Evolutionary conservation across 2,797 vertebrate species (phyloP).

Genomic region (Melanotaenia pygmaea): DNA sequence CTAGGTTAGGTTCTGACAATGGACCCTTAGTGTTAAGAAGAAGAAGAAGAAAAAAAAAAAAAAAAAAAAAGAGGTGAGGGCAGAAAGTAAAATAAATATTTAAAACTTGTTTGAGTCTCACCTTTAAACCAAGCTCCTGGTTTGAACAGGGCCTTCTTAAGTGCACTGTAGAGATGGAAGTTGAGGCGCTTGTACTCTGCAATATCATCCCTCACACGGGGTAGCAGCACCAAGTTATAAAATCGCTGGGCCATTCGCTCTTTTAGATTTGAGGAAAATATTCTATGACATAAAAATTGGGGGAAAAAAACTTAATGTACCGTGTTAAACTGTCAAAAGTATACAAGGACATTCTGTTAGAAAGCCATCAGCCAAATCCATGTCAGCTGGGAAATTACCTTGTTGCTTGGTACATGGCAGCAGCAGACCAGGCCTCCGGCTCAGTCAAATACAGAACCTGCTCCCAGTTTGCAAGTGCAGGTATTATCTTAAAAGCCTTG

Average conservation of each 20-base stretch:
- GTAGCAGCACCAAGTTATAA: slow-evolving; percentile 95
- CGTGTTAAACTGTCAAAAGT: neutral
- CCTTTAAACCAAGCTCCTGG: slow-evolving; percentile 99
- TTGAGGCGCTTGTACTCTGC: slow-evolving; percentile 95
- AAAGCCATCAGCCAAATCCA: neutral
- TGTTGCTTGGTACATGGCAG: slow-evolving; percentile 97
- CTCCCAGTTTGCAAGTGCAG: slow-evolving; percentile 97
- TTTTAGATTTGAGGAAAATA: slow-evolving; percentile 96
- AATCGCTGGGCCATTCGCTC: slow-evolving; percentile 97
- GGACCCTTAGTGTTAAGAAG: too few species aligned
- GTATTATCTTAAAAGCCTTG: slow-evolving; percentile 98
- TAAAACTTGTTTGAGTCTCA: slow-evolving; percentile 55
- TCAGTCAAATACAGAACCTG: slow-evolving; percentile 96
- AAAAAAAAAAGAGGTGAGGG: too few species aligned
- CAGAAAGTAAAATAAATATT: neutral
- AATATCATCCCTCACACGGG: slow-evolving; percentile 92
- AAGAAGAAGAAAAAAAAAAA: too few species aligned
- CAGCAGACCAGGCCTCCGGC: slow-evolving; percentile 94
- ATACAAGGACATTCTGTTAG: neutral
- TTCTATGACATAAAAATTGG: slow-evolving; percentile 80
- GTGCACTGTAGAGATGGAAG: slow-evolving; percentile 95
- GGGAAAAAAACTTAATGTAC: neutral
- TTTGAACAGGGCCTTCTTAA: slow-evolving; percentile 98
- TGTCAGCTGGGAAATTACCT: slow-evolving; percentile 77
- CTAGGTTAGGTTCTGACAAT: neutral